Evolutionary conservation across 2,888 invertebrate genomes (phyloP).

Genomic region (Dendrolimus pini): DNA sequence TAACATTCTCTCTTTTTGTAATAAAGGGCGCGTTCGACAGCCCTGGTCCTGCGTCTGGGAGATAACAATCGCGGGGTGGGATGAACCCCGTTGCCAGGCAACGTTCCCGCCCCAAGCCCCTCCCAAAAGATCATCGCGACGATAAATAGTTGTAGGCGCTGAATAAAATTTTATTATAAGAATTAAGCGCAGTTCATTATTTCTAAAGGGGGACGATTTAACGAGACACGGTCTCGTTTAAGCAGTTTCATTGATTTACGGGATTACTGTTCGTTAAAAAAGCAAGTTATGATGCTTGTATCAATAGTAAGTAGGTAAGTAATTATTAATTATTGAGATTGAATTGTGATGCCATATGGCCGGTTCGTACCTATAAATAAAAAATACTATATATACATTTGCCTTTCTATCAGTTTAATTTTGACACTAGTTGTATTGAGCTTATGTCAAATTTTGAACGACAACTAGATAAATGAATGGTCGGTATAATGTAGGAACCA

Average conservation of each 20-base stretch:
- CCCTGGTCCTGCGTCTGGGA: neutral
- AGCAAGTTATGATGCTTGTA: too few relatives aligned
- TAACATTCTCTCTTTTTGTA: too few relatives aligned
- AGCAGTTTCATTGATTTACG: neutral
- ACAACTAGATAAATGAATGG: too few relatives aligned
- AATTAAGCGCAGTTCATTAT: constrained; percentile 53
- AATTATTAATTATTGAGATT: too few relatives aligned
- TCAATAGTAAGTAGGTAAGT: too few relatives aligned
- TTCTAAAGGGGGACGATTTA: constrained; percentile 27
- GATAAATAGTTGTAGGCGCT: constrained; percentile 49
- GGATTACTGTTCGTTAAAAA: neutral
- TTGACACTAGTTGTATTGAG: too few relatives aligned
- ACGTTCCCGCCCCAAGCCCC: constrained; percentile 59
- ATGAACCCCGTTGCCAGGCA: constrained; percentile 47
- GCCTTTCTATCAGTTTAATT: too few relatives aligned
- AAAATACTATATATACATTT: too few relatives aligned
- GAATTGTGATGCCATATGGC: too few relatives aligned
- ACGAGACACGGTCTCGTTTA: neutral
- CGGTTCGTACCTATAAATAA: too few relatives aligned
- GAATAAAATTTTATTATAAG: constrained; percentile 69
- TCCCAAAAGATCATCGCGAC: constrained; percentile 60
- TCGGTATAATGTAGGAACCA: too few relatives aligned
- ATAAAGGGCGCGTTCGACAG: neutral
- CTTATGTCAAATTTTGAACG: too few relatives aligned
- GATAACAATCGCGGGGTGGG: neutral